Conservation (phyloP, 2,888 invertebrate genomes). For the Pachycephus smyrnensis region DNA sequence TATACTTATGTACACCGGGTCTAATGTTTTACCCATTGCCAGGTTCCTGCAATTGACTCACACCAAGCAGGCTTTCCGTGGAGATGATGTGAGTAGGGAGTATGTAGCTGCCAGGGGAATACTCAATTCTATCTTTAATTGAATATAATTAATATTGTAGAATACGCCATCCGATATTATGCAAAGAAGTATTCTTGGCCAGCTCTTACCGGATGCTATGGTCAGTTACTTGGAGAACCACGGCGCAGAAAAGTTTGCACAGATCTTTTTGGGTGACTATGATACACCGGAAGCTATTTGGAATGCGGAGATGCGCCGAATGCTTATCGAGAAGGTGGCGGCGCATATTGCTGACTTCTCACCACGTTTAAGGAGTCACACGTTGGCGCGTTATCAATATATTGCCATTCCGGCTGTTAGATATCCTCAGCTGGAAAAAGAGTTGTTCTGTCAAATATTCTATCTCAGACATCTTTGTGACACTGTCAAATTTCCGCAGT, state of each 20-base stretch:
- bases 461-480: slow-evolving; percentile 97
- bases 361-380: slow-evolving; percentile 92
- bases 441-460: slow-evolving; percentile 98
- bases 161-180: slow-evolving; percentile 80
- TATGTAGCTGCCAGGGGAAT: not conserved
- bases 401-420: slow-evolving; percentile 93
- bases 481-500: slow-evolving; percentile 89
- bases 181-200: slow-evolving; percentile 92
- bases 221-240: slow-evolving; percentile 99
- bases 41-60: slow-evolving; percentile 94
- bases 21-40: slow-evolving; percentile 96
- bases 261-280: slow-evolving; percentile 97
- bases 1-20: slow-evolving; percentile 98
- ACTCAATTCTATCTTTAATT: not conserved
- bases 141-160: slow-evolving; percentile 43
- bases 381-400: slow-evolving; percentile 94
- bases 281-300: slow-evolving; percentile 99
- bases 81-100: slow-evolving; percentile 80
- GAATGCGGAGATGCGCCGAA: slow-evolving; percentile 97
- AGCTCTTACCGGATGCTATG: slow-evolving; percentile 98
- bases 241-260: slow-evolving; percentile 97
- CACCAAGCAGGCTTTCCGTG: slow-evolving; percentile 93
- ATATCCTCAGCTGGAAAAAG: slow-evolving; percentile 94
- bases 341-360: slow-evolving; percentile 98
- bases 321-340: slow-evolving; percentile 97